Percentiles rank a stretch among this genome's conserved stretches.
Evolutionary conservation across 2,113 vertebrate species (phyloP).

Genomic region (Crotophaga sulcirostris): DNA sequence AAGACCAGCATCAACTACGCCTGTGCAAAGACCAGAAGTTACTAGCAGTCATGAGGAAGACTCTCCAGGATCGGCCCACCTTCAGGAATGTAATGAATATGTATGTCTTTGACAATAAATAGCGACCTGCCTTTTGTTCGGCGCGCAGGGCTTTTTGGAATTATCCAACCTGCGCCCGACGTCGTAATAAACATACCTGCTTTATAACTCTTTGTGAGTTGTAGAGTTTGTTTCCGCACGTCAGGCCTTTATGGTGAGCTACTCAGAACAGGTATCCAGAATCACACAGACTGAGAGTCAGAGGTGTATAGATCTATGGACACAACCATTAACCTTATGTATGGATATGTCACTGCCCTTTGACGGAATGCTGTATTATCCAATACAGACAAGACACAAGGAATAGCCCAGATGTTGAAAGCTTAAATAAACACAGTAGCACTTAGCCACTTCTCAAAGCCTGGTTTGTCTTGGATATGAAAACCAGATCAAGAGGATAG

Average conservation of each 20-base stretch:
- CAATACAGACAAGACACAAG: neutral
- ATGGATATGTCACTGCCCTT: neutral
- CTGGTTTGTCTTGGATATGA: neutral
- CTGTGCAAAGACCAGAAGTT: too few species aligned
- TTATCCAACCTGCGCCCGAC: too few species aligned
- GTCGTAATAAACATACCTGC: too few species aligned
- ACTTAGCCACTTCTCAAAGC: neutral
- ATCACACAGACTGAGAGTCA: neutral
- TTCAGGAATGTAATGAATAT: too few species aligned
- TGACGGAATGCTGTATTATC: fast-evolving
- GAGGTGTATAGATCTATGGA: neutral
- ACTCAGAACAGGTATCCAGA: neutral
- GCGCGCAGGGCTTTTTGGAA: too few species aligned
- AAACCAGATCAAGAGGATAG: neutral
- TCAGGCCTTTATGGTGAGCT: neutral
- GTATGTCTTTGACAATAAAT: too few species aligned
- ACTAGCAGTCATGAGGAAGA: too few species aligned
- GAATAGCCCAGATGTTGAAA: neutral
- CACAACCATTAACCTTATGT: neutral
- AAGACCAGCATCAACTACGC: too few species aligned
- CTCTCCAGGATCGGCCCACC: too few species aligned
- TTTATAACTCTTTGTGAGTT: too few species aligned
- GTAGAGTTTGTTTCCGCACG: too few species aligned
- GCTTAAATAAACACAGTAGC: neutral
- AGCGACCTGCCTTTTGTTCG: too few species aligned